Evolutionary conservation across 2,113 vertebrate species (phyloP), one percentile per base, ranked within the genome.

Genomic region (Muscicapa adusta): DNA sequence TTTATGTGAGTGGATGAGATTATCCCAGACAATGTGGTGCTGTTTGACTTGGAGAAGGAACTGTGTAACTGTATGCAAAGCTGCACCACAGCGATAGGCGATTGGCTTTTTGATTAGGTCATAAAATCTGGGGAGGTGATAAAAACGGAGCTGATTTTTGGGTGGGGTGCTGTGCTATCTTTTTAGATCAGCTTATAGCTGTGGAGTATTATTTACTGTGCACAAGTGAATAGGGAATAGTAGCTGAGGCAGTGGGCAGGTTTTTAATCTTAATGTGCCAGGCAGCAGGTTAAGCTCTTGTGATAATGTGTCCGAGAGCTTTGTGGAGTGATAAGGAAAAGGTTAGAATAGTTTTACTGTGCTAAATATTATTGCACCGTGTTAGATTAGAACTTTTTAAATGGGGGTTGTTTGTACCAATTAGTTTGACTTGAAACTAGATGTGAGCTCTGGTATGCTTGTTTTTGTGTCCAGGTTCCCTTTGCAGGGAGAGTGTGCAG

Each of bases 81-180:
- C 82, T 91, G 75, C 56, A 38, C n/a, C 73, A 14, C 50, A 28
- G 74, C 36, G 79, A 91, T 38, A 78, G 85, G 28, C 1, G 2
- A 28, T 24, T 75, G 57, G 42, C 63, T 81, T 80, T 85, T 79
- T 88, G 70, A 77, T 76, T 87, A 50, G 53, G n/a, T 74, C 72
- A 88, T 88, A 78, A 89, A 93, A 91, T 77, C 88, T 93, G 85
- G 66, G 50, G 65, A 94, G 89, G 79, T 91, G 93, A 91, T 89
- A 94, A 88, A 94, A 96, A 77, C 2, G 13, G n/a, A 82, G 45
- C 71, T 75, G 63, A 85, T 91, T 92, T 93, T 92, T 45, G 89
- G 74, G 82, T 87, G 72, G 43, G 26, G 74, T 91, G 63, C 34
- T 77, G 18, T 72, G 15, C 26, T 95, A 73, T 96, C 82, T 93